Evolutionary conservation across 2,797 vertebrate species (phyloP).

Genomic region (Coregonus suidteri): DNA sequence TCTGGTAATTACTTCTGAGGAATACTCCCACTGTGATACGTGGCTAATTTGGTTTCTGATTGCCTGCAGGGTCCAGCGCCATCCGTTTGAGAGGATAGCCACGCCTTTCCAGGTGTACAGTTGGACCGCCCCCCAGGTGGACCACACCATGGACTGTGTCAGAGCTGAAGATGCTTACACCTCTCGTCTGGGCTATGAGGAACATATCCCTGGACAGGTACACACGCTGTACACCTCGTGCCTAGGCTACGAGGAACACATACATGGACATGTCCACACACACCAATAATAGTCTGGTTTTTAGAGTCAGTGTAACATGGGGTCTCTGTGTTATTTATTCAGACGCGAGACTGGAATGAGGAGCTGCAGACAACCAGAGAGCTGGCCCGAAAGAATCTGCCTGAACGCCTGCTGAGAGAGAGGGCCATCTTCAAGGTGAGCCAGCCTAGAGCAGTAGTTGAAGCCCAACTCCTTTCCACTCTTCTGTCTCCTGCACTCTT

Average conservation of each 20-base stretch:
- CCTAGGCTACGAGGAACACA: slow-evolving; percentile 81
- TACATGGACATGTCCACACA: slow-evolving; percentile 82
- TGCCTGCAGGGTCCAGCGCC: slow-evolving; percentile 87
- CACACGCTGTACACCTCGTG: slow-evolving; percentile 75
- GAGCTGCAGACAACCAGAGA: slow-evolving; percentile 97
- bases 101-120: slow-evolving; percentile 99
- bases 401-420: slow-evolving; percentile 92
- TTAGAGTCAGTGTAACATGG: background rate
- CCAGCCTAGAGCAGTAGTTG: background rate
- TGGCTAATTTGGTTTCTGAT: slow-evolving; percentile 1
- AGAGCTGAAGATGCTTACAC: slow-evolving; percentile 96
- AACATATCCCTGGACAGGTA: slow-evolving; percentile 99
- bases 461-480: background rate
- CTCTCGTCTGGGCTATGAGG: slow-evolving; percentile 94
- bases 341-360: slow-evolving; percentile 99
- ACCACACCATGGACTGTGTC: slow-evolving; percentile 98
- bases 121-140: slow-evolving; percentile 94
- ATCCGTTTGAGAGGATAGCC: slow-evolving; percentile 97
- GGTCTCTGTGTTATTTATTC: slow-evolving; percentile 32
- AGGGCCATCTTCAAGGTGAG: slow-evolving; percentile 95
- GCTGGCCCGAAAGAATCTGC: slow-evolving; percentile 92
- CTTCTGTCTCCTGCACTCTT: background rate
- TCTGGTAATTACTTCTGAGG: background rate
- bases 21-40: background rate
- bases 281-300: slow-evolving; percentile 60